Percentiles rank a stretch among this genome's conserved stretches.
These are phyloP conservation scores for Ceratina calcarata DNA, from an alignment of 1,140 invertebrate species.

Conservation along the genomic window DNA sequence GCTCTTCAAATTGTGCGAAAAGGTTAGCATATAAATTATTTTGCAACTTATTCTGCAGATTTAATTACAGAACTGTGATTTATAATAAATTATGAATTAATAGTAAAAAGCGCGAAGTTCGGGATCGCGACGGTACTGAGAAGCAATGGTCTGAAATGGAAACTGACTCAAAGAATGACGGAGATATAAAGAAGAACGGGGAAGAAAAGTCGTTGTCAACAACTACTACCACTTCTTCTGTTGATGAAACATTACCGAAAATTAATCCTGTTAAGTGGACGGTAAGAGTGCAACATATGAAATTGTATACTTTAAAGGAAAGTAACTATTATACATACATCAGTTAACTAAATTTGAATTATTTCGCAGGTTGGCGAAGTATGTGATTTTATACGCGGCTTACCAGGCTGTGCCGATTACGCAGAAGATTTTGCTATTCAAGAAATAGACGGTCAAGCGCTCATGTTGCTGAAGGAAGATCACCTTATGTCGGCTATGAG, in stretches of 20 bases:
- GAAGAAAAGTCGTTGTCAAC: conserved; percentile 76
- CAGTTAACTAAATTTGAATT: conserved; percentile 11
- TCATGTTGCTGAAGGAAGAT: conserved; percentile 96
- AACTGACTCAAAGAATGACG: conserved; percentile 72
- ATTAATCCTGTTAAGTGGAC: conserved; percentile 89
- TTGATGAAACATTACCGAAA: conserved; percentile 80
- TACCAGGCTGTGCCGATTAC: conserved; percentile 94
- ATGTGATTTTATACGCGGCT: conserved; percentile 91
- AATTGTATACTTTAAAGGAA: neutral
- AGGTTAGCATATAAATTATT: conserved; percentile 73
- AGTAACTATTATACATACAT: neutral
- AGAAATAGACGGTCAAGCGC: conserved; percentile 97
- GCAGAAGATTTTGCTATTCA: conserved; percentile 97
- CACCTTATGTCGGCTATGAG: conserved; percentile 96
- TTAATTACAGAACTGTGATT: neutral
- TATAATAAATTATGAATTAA: conserved; percentile 31
- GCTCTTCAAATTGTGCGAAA: conserved; percentile 88
- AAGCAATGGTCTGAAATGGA: conserved; percentile 78
- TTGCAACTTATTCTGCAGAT: conserved; percentile 10
- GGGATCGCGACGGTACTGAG: conserved; percentile 67
- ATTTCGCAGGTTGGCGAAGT: conserved; percentile 85
- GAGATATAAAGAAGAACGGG: conserved; percentile 78
- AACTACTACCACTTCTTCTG: conserved; percentile 73
- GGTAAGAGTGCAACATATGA: conserved; percentile 76
- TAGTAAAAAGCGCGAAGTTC: conserved; percentile 77